phyloP scores from a whole-genome alignment of 2,888 invertebrate genomes.

The Julus scandinavius region DNA sequence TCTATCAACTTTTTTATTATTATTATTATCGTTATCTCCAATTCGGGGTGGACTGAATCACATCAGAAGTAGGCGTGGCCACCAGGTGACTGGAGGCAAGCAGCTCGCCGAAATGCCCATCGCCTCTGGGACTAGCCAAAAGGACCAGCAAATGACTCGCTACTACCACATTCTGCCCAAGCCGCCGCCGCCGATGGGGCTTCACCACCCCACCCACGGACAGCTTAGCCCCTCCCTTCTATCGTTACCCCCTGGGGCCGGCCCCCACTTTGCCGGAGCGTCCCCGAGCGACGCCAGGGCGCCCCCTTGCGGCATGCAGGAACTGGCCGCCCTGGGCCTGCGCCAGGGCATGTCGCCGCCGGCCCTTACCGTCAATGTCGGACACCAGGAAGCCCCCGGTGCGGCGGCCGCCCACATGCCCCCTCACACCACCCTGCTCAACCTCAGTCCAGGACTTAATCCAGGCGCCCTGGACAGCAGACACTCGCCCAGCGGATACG shows the following conservation, averaged over 20 bases:
- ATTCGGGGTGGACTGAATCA: neutral
- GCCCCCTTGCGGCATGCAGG: neutral
- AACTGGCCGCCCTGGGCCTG: constrained; percentile 4
- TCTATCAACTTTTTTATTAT: neutral
- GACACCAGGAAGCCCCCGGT: neutral
- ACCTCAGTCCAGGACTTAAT: constrained; percentile 66
- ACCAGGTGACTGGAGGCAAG: neutral
- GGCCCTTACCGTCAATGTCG: constrained; percentile 47
- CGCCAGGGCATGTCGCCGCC: constrained; percentile 46
- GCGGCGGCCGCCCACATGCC: constrained; percentile 55
- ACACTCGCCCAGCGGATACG: constrained; percentile 64
- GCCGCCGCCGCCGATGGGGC: neutral
- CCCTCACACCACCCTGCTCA: constrained; percentile 65
- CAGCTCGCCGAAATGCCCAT: constrained; percentile 13
- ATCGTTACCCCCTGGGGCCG: neutral
- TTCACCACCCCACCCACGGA: neutral
- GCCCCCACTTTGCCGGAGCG: neutral
- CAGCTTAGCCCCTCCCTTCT: neutral
- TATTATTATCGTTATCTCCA: neutral
- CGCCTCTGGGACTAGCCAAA: neutral
- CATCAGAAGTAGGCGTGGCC: neutral
- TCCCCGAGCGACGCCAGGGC: neutral
- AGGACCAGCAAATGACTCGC: constrained; percentile 43
- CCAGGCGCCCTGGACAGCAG: constrained; percentile 60
- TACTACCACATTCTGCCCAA: constrained; percentile 30